phyloP scores from a whole-genome alignment of 2,888 invertebrate genomes.

The Metalampra italica region DNA sequence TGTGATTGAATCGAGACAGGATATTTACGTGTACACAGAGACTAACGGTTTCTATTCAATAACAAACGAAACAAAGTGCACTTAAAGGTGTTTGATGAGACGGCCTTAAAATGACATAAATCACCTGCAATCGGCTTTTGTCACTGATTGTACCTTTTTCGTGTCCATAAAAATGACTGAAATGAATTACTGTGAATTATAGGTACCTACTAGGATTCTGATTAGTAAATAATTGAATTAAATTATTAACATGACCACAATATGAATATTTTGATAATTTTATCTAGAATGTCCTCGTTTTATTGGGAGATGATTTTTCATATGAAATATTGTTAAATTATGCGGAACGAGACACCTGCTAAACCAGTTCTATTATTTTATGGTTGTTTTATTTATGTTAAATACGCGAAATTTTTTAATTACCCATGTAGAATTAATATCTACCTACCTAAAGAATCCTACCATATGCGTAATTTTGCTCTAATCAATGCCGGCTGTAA shows the following conservation, averaged over 20 bases:
- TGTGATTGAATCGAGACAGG: too few relatives aligned
- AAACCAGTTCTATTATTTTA: slow-evolving; percentile 10
- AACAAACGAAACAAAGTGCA: too few relatives aligned
- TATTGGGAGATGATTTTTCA: slow-evolving; percentile 7
- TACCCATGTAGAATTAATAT: not conserved
- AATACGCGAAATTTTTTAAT: slow-evolving; percentile 4
- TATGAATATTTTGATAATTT: slow-evolving; percentile 7
- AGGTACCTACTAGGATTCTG: not conserved
- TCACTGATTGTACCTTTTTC: too few relatives aligned
- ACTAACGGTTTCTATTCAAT: too few relatives aligned
- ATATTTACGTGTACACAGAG: too few relatives aligned
- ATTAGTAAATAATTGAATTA: slow-evolving; percentile 4
- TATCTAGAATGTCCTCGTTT: slow-evolving; percentile 3
- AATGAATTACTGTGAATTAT: too few relatives aligned
- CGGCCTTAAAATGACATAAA: not conserved
- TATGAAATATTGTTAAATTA: slow-evolving; percentile 10
- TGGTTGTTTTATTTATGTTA: slow-evolving; percentile 3
- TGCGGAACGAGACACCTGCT: slow-evolving; percentile 16
- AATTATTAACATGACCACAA: slow-evolving; percentile 1
- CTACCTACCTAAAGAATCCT: not conserved
- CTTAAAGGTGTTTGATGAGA: not conserved
- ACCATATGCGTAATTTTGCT: too few relatives aligned
- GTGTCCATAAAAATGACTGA: too few relatives aligned
- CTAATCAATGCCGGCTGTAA: too few relatives aligned
- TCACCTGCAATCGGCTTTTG: too few relatives aligned